A percentile compares a stretch with the other conserved stretches of the same genome.
phyloP scores from a whole-genome alignment of 1,140 invertebrate species.

The Thrips palmi region DNA sequence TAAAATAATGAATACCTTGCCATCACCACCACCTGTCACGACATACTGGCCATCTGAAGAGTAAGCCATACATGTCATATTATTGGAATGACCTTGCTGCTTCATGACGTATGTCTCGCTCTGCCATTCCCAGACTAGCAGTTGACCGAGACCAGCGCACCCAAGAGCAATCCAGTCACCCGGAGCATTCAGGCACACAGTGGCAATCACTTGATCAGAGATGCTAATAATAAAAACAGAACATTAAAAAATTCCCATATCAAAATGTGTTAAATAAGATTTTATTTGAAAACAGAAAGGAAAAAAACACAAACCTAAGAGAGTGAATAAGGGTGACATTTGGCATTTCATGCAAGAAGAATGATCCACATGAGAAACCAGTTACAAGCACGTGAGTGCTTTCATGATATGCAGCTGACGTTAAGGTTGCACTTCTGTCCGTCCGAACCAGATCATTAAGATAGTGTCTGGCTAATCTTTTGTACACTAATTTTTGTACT shows the following conservation, averaged over 20 bases:
- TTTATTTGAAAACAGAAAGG: not conserved
- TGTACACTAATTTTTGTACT: conserved; percentile 40
- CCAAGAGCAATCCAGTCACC: conserved; percentile 93
- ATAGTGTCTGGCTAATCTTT: conserved; percentile 47
- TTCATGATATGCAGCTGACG: conserved; percentile 62
- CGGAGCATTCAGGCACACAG: conserved; percentile 60
- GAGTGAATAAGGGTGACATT: conserved; percentile 85
- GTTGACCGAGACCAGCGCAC: conserved; percentile 64
- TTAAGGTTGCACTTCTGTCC: conserved; percentile 39
- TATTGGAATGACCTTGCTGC: conserved; percentile 84
- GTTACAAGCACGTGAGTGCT: conserved; percentile 58
- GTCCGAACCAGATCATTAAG: conserved; percentile 47
- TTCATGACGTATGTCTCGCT: conserved; percentile 97
- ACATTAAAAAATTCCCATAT: conserved; percentile 6
- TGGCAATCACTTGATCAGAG: conserved; percentile 58
- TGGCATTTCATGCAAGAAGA: conserved; percentile 84
- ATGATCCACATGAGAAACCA: conserved; percentile 63
- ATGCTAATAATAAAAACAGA: conserved; percentile 32
- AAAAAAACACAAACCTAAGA: conserved; percentile 32
- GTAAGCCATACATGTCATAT: conserved; percentile 75
- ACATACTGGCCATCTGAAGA: conserved; percentile 81
- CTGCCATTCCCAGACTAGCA: conserved; percentile 98
- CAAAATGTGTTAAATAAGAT: not conserved
- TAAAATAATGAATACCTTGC: conserved; percentile 40
- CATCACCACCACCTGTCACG: conserved; percentile 86